Percentiles rank a stretch among this genome's conserved stretches.
Conservation (phyloP, 2,797 vertebrate species). For the Coluber constrictor region DNA sequence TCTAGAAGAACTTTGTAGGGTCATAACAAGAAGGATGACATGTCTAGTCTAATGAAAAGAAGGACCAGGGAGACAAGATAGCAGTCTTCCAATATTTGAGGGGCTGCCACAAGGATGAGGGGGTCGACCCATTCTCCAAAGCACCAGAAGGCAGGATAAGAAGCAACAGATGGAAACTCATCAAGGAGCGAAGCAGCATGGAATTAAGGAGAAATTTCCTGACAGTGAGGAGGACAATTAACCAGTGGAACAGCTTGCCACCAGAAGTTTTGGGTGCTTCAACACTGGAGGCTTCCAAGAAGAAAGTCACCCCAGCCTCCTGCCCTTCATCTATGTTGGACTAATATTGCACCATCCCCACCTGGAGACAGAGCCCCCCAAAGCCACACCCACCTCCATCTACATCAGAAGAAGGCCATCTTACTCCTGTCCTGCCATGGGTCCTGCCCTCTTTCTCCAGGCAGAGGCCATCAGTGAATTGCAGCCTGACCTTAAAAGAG, state of each 20-base stretch:
- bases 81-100: background rate
- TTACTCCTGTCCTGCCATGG: background rate
- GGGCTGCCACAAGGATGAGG: background rate
- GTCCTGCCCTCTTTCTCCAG: background rate
- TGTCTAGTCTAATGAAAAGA: background rate
- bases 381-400: background rate
- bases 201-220: background rate
- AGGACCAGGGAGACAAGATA: rapidly evolving
- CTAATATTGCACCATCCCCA: background rate
- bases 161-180: too few species aligned
- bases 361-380: background rate
- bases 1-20: background rate
- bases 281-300: background rate
- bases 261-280: too few species aligned
- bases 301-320: background rate
- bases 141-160: too few species aligned
- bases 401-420: too few species aligned
- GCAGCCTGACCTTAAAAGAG: background rate
- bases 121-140: too few species aligned
- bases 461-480: background rate
- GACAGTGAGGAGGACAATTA: background rate
- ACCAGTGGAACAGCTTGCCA: background rate
- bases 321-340: too few species aligned
- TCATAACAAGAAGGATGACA: background rate
- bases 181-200: too few species aligned